Conservation (phyloP, 2,888 invertebrate genomes). For the Platypus cylindrus region DNA sequence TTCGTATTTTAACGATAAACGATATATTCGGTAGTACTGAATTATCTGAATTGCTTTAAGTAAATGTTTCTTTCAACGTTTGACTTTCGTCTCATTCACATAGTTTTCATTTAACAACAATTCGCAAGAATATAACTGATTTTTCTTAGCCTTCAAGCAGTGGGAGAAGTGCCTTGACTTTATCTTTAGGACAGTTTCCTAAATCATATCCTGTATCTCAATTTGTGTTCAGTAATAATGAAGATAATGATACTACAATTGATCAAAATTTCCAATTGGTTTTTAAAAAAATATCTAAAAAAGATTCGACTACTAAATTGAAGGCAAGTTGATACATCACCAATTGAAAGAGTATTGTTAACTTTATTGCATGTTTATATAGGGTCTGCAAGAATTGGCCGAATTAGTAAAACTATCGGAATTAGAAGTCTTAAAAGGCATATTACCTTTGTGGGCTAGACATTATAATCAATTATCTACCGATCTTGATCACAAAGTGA, state of each 20-base stretch:
- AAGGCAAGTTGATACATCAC: conserved; percentile 46
- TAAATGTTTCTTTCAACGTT: no score
- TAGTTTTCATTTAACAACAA: no score
- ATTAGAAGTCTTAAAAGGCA: conserved; percentile 51
- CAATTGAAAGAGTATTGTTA: not conserved
- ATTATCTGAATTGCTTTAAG: no score
- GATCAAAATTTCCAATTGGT: conserved; percentile 65
- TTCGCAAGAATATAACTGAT: no score
- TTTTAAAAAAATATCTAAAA: conserved; percentile 78
- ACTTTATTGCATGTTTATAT: conserved; percentile 8
- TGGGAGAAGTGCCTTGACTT: conserved; percentile 74
- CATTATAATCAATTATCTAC: conserved; percentile 61
- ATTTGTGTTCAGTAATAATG: conserved; percentile 37
- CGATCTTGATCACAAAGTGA: conserved; percentile 71
- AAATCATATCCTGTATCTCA: conserved; percentile 30
- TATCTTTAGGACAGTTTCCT: conserved; percentile 51
- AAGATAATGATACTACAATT: conserved; percentile 52
- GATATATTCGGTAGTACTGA: no score
- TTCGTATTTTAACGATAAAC: no score
- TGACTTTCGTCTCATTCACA: no score
- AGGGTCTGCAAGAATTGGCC: conserved; percentile 74
- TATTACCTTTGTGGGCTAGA: conserved; percentile 74
- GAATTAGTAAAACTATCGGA: conserved; percentile 54
- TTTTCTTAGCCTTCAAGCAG: conserved; percentile 74
- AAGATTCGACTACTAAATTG: conserved; percentile 77